Conservation (phyloP, 2,888 invertebrate species). For the Metalampra italica region DNA sequence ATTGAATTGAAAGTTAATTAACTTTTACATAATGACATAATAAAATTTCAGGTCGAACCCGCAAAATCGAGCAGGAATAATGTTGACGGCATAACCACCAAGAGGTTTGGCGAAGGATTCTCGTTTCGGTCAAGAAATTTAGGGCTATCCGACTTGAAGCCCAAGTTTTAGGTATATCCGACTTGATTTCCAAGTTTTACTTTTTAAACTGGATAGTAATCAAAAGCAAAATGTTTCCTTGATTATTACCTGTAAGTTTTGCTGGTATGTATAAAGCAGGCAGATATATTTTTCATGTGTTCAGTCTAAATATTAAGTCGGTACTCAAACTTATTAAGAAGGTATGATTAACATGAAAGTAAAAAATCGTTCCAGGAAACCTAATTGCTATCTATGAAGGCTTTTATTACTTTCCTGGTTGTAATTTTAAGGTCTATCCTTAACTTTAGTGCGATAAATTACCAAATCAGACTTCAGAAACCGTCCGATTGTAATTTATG, state of each 20-base stretch:
- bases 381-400: too few species aligned
- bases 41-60: slow-evolving; percentile 52
- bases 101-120: slow-evolving; percentile 41
- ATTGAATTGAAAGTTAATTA: too few species aligned
- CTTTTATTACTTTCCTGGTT: too few species aligned
- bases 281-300: too few species aligned
- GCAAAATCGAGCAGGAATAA: slow-evolving; percentile 49
- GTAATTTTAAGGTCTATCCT: too few species aligned
- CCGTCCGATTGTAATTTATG: neutral
- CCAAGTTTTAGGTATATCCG: slow-evolving; percentile 59
- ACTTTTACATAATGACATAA: too few species aligned
- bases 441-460: neutral
- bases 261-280: neutral
- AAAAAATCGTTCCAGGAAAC: too few species aligned
- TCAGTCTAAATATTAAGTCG: too few species aligned
- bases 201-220: neutral
- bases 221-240: neutral
- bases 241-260: neutral
- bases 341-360: too few species aligned
- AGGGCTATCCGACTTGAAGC: slow-evolving; percentile 48
- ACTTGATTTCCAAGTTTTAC: slow-evolving; percentile 61
- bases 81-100: slow-evolving; percentile 24
- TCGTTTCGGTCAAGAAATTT: slow-evolving; percentile 51
- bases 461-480: neutral
- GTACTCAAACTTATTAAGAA: too few species aligned